A percentile compares a stretch with the other conserved stretches of the same genome.
Evolutionary conservation across 2,888 invertebrate genomes (phyloP).

Genomic region (Ornithoptera alexandrae): DNA sequence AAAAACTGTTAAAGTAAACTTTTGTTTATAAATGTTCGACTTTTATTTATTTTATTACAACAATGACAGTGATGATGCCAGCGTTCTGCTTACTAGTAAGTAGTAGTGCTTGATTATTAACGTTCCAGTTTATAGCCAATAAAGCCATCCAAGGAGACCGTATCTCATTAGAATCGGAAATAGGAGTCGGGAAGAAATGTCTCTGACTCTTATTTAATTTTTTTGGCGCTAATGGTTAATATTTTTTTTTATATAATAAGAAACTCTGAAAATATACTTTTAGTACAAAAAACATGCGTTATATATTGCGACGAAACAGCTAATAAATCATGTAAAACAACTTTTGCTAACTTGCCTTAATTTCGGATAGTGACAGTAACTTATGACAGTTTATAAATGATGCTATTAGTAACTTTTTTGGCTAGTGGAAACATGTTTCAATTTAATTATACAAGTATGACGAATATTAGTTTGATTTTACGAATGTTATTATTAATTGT

Average conservation of each 20-base stretch:
- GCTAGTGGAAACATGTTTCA: conserved; percentile 28
- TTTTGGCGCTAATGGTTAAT: not conserved
- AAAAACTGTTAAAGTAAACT: no score
- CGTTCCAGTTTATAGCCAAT: no score
- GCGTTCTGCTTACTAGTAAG: no score
- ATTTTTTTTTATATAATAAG: not conserved
- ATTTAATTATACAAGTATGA: conserved; percentile 24
- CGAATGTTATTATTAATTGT: not conserved
- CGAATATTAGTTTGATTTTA: conserved; percentile 9
- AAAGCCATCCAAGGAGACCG: no score
- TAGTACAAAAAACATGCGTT: conserved; percentile 19
- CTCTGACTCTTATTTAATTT: no score
- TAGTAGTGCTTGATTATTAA: no score
- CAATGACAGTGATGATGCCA: no score
- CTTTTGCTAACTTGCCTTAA: conserved; percentile 24
- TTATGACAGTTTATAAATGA: conserved; percentile 31
- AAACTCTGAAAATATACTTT: conserved; percentile 3
- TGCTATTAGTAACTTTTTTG: conserved; percentile 30
- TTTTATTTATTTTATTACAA: no score
- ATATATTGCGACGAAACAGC: conserved; percentile 19
- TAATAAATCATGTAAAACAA: conserved; percentile 29
- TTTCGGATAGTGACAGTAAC: conserved; percentile 29
- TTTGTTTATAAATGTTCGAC: no score
- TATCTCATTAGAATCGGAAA: no score
- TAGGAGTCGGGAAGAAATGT: no score